Percentiles rank a stretch among this genome's conserved stretches.
Evolutionary conservation across 1,140 invertebrate species (phyloP).

Genomic region (Lamellibrachia luymesi): DNA sequence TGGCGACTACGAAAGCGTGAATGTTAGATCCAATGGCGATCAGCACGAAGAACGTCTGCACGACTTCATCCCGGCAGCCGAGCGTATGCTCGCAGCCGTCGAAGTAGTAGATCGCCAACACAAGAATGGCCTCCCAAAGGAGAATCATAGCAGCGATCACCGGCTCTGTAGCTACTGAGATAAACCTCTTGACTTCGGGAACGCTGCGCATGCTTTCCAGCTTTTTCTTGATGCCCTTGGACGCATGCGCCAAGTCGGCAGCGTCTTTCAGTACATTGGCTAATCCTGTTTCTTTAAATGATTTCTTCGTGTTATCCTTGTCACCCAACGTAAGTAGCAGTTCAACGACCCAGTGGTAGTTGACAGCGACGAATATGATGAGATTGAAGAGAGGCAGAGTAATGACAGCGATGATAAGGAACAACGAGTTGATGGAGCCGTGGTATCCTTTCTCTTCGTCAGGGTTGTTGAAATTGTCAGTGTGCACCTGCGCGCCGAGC

Average conservation of each 20-base stretch:
- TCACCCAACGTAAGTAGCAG: neutral
- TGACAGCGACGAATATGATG: slow-evolving; percentile 8
- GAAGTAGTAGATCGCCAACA: neutral
- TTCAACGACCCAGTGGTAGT: slow-evolving; percentile 14
- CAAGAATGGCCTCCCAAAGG: neutral
- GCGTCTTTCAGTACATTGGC: neutral
- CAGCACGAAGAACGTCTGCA: neutral
- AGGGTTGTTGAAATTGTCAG: neutral
- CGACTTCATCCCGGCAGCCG: neutral
- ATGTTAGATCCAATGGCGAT: neutral
- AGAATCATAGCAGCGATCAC: neutral
- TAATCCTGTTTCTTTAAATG: neutral
- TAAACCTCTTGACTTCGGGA: neutral
- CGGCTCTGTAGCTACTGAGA: neutral
- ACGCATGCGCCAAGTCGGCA: neutral
- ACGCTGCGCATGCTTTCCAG: neutral
- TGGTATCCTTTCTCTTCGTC: neutral
- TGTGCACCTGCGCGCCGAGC: slow-evolving; percentile 10
- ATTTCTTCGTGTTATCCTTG: neutral
- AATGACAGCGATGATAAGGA: neutral
- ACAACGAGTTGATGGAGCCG: neutral
- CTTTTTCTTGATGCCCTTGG: neutral
- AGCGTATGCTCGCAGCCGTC: neutral
- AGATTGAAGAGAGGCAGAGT: slow-evolving; percentile 13
- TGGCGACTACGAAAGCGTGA: neutral